phyloP scores from a whole-genome alignment of 2,113 vertebrate species.

The Spea multiplicata region DNA sequence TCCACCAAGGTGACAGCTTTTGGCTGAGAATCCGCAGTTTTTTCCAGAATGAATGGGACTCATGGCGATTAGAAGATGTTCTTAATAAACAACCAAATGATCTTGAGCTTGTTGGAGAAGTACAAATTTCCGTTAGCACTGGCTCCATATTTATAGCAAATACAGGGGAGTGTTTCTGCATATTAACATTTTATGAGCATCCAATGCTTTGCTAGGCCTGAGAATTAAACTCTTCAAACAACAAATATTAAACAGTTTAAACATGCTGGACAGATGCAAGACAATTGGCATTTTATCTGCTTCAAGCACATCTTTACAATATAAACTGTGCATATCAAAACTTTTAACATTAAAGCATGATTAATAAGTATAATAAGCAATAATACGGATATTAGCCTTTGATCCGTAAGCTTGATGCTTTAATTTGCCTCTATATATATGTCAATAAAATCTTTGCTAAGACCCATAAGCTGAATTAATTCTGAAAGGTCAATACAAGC shows the following conservation, averaged over 20 bases:
- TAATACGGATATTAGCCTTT: neutral
- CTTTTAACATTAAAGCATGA: too few relatives aligned
- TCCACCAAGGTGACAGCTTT: neutral
- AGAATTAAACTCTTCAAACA: neutral
- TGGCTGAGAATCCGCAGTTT: neutral
- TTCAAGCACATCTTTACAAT: neutral
- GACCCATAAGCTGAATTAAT: too few relatives aligned
- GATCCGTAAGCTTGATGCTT: neutral
- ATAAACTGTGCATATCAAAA: neutral
- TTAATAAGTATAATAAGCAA: neutral
- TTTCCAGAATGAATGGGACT: neutral
- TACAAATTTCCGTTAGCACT: neutral
- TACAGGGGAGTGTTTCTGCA: neutral
- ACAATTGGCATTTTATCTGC: neutral
- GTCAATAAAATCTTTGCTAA: too few relatives aligned
- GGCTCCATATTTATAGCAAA: neutral
- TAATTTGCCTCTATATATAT: too few relatives aligned
- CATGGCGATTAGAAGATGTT: neutral
- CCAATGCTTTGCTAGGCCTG: neutral
- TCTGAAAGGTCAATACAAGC: too few relatives aligned
- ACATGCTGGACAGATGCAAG: too few relatives aligned
- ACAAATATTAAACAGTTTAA: neutral
- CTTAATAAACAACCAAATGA: neutral
- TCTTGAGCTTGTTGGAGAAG: neutral
- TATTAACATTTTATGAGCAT: neutral